These are phyloP conservation scores for Melitaea athalia DNA, from an alignment of 2,888 invertebrate genomes.

Conservation along the genomic window DNA sequence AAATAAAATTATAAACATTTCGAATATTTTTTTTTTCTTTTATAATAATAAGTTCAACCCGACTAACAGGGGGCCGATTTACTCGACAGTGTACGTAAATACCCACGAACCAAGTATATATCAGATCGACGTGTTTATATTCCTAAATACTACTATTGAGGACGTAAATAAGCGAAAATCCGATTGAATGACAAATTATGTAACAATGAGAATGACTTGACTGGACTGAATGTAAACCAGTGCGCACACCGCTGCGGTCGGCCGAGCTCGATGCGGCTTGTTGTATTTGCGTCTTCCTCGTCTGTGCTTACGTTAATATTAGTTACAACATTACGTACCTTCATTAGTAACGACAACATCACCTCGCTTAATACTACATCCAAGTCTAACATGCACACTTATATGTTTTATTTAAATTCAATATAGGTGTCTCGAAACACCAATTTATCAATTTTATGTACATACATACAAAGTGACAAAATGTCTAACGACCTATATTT, in stretches of 20 bases:
- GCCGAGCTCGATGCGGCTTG: slow-evolving; percentile 72
- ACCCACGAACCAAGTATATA: background rate
- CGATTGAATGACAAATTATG: background rate
- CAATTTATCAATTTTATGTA: background rate
- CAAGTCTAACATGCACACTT: slow-evolving; percentile 35
- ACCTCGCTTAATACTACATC: slow-evolving; percentile 34
- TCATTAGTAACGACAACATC: slow-evolving; percentile 38
- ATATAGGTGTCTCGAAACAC: background rate
- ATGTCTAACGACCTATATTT: background rate
- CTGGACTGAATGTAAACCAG: slow-evolving; percentile 80
- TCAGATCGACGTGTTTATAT: background rate
- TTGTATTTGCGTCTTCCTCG: slow-evolving; percentile 79
- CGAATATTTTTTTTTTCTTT: background rate
- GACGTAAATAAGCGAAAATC: background rate
- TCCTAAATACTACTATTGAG: background rate
- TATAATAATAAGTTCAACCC: background rate
- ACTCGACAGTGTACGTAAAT: background rate
- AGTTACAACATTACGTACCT: slow-evolving; percentile 42
- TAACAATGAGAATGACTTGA: slow-evolving; percentile 40
- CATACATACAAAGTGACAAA: slow-evolving; percentile 3
- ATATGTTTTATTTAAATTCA: slow-evolving; percentile 1
- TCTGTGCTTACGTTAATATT: slow-evolving; percentile 60
- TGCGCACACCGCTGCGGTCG: slow-evolving; percentile 62
- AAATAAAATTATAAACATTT: background rate
- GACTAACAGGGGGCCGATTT: background rate